Conservation (phyloP, 2,888 invertebrate genomes). For the Oegoconia quadripuncta region DNA sequence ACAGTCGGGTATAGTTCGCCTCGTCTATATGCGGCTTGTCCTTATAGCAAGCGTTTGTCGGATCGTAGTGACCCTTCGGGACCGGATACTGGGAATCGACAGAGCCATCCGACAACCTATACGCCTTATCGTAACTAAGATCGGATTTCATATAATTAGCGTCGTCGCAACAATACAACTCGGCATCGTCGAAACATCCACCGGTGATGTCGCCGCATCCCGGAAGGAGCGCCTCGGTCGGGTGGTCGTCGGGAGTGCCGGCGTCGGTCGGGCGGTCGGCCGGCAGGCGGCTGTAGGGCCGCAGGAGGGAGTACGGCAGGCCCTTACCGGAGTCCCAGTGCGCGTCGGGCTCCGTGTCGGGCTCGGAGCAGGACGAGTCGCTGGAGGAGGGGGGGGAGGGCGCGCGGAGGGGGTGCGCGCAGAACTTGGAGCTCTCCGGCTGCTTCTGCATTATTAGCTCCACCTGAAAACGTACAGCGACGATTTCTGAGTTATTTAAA, state of each 20-base stretch:
- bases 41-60: background rate
- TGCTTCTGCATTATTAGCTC: slow-evolving; percentile 81
- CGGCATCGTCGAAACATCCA: background rate
- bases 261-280: background rate
- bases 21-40: background rate
- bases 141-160: too few species aligned
- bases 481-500: too few species aligned
- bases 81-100: too few species aligned
- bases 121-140: too few species aligned
- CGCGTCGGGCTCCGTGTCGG: slow-evolving; percentile 66
- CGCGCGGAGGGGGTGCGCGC: slow-evolving; percentile 28
- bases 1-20: background rate
- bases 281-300: background rate
- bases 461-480: slow-evolving; percentile 71
- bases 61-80: too few species aligned
- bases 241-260: background rate
- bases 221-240: background rate
- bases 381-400: slow-evolving; percentile 41
- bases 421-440: slow-evolving; percentile 66
- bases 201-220: background rate
- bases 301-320: too few species aligned
- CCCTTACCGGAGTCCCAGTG: slow-evolving; percentile 89
- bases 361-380: slow-evolving; percentile 52
- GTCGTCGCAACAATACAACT: too few species aligned
- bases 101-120: background rate